Conservation (phyloP, 2,797 vertebrate species). For the Psittacula derbiana region DNA sequence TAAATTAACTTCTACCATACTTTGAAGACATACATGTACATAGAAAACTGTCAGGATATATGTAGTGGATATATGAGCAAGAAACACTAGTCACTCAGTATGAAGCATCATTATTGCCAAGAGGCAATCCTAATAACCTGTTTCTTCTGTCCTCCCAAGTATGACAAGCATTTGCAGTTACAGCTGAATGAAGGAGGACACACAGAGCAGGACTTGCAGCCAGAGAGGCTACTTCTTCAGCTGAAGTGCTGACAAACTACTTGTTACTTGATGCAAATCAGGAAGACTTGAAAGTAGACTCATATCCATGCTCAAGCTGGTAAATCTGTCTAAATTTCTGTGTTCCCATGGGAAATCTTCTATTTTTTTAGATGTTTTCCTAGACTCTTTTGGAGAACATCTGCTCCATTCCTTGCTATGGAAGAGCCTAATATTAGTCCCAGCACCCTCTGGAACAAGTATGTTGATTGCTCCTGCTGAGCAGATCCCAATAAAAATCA, state of each 20-base stretch:
- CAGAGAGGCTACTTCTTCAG: not conserved
- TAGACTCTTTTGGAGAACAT: not conserved
- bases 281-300: not conserved
- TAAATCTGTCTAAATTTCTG: not conserved
- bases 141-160: not conserved
- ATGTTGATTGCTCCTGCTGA: rapidly evolving
- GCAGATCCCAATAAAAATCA: not conserved
- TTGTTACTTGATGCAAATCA: not conserved
- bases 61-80: rapidly evolving
- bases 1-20: not conserved
- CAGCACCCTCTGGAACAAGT: not conserved
- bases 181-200: not conserved
- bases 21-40: rapidly evolving
- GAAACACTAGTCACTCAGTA: rapidly evolving
- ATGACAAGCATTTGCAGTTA: not conserved
- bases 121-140: rapidly evolving
- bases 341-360: not conserved
- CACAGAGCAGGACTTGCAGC: not conserved
- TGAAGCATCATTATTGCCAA: rapidly evolving
- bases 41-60: not conserved
- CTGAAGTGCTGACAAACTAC: not conserved
- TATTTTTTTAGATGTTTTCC: not conserved
- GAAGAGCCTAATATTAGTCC: not conserved
- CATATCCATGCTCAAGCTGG: not conserved
- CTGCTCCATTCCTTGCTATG: not conserved